These are phyloP conservation scores for Chelidonichthys spinosus DNA, from an alignment of 2,797 vertebrate species.

Conservation along the genomic window DNA sequence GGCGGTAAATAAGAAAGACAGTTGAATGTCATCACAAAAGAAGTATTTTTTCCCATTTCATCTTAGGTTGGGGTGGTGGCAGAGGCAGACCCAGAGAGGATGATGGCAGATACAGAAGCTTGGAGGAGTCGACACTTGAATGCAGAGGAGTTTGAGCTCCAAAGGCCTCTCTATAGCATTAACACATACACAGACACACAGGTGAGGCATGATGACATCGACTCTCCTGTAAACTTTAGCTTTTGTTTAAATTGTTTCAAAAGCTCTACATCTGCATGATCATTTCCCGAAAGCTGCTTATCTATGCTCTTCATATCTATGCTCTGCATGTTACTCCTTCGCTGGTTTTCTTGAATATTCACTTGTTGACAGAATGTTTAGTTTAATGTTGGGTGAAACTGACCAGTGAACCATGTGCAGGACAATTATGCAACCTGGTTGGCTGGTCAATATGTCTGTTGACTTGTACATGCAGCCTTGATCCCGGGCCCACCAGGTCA, in stretches of 20 bases:
- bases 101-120: slow-evolving; percentile 89
- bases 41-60: slow-evolving; percentile 15
- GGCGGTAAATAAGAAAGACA: slow-evolving; percentile 42
- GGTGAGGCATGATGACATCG: slow-evolving; percentile 76
- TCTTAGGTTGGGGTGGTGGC: slow-evolving; percentile 88
- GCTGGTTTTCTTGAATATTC: background rate
- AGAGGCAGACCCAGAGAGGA: slow-evolving; percentile 87
- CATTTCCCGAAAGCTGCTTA: slow-evolving; percentile 25
- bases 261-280: background rate
- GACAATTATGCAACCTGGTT: slow-evolving; percentile 49
- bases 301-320: slow-evolving; percentile 3
- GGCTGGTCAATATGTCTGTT: slow-evolving; percentile 50
- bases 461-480: slow-evolving; percentile 37
- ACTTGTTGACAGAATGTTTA: slow-evolving; percentile 19
- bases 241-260: slow-evolving; percentile 34
- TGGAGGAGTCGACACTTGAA: slow-evolving; percentile 83
- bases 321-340: background rate
- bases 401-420: slow-evolving; percentile 28
- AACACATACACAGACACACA: slow-evolving; percentile 92
- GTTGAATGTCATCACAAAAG: background rate
- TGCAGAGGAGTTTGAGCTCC: slow-evolving; percentile 84
- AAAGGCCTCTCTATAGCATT: slow-evolving; percentile 90
- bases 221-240: slow-evolving; percentile 20
- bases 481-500: slow-evolving; percentile 58
- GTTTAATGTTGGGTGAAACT: slow-evolving; percentile 27